phyloP scores from a whole-genome alignment of 2,797 vertebrate species.

The Emys orbicularis region DNA sequence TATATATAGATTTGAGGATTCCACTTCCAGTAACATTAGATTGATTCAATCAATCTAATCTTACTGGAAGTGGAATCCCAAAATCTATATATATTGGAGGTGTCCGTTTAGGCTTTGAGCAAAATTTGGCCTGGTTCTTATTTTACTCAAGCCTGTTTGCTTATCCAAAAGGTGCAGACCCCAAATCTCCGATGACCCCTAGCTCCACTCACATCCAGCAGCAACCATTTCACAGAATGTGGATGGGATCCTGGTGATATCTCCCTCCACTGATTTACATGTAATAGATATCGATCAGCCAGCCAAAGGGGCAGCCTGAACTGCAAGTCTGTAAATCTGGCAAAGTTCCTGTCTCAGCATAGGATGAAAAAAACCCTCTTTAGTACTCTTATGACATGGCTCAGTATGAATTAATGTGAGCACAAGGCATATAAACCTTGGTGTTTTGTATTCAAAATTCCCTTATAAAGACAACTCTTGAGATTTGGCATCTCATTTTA shows the following conservation, averaged over 20 bases:
- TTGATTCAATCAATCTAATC: too few relatives aligned
- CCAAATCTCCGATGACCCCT: neutral
- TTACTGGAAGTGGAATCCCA: neutral
- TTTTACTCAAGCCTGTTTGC: neutral
- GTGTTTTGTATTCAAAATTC: conserved; percentile 66
- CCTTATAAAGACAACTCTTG: conserved; percentile 62
- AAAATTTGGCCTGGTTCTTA: neutral
- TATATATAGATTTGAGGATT: neutral
- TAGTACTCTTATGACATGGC: conserved; percentile 58
- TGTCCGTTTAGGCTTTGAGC: neutral
- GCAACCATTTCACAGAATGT: conserved; percentile 58
- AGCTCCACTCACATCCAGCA: neutral
- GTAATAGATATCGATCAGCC: conserved; percentile 78
- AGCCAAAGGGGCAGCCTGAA: conserved; percentile 45
- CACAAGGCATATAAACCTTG: conserved; percentile 44
- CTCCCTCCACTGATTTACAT: conserved; percentile 75
- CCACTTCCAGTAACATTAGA: neutral
- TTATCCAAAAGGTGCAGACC: neutral
- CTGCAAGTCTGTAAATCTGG: conserved; percentile 73
- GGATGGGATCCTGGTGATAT: conserved; percentile 44
- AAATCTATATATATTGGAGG: neutral
- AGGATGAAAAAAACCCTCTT: conserved; percentile 68
- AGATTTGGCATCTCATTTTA: conserved; percentile 62
- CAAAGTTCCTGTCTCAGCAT: conserved; percentile 60
- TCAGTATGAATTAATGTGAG: conserved; percentile 72